Percentiles rank a stretch among this genome's conserved stretches.
phyloP scores from a whole-genome alignment of 2,113 vertebrate genomes.

The Phaethornis superciliosus region DNA sequence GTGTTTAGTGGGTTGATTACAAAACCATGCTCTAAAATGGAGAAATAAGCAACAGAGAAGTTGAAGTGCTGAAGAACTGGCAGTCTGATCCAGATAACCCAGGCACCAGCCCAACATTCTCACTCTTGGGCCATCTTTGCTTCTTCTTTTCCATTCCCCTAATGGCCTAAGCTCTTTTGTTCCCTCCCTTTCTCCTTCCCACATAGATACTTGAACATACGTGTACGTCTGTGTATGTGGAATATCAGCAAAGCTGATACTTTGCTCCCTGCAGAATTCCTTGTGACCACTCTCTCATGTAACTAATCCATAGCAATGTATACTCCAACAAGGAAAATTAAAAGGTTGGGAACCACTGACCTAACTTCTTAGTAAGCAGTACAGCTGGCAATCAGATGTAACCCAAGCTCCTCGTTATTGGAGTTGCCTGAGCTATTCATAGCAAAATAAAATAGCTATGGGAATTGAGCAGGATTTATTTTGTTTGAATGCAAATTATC shows the following conservation, averaged over 20 bases:
- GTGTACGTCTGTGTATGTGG: slow-evolving; percentile 36
- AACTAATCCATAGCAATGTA: slow-evolving; percentile 63
- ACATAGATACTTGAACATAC: slow-evolving; percentile 59
- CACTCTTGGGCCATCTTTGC: slow-evolving; percentile 1
- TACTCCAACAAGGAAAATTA: slow-evolving; percentile 58
- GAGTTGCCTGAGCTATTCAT: slow-evolving; percentile 65
- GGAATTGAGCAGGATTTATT: slow-evolving; percentile 65
- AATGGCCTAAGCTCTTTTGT: slow-evolving; percentile 35
- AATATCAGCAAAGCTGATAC: slow-evolving; percentile 66
- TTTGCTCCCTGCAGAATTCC: slow-evolving; percentile 45
- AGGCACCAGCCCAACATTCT: background rate
- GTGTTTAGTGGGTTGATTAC: background rate
- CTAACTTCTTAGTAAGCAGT: slow-evolving; percentile 68
- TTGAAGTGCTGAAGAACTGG: background rate
- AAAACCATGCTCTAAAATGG: background rate
- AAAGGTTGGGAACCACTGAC: slow-evolving; percentile 68
- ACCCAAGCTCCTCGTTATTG: slow-evolving; percentile 42
- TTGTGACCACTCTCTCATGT: slow-evolving; percentile 61
- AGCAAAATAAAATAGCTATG: slow-evolving; percentile 60
- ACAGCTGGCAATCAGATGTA: slow-evolving; percentile 67
- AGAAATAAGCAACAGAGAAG: background rate
- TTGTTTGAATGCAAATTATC: slow-evolving; percentile 64
- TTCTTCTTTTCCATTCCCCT: slow-evolving; percentile 32
- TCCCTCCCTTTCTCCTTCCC: slow-evolving; percentile 45
- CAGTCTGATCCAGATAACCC: slow-evolving; percentile 24